Conservation (phyloP, 2,888 invertebrate genomes). For the Hedya salicella region DNA sequence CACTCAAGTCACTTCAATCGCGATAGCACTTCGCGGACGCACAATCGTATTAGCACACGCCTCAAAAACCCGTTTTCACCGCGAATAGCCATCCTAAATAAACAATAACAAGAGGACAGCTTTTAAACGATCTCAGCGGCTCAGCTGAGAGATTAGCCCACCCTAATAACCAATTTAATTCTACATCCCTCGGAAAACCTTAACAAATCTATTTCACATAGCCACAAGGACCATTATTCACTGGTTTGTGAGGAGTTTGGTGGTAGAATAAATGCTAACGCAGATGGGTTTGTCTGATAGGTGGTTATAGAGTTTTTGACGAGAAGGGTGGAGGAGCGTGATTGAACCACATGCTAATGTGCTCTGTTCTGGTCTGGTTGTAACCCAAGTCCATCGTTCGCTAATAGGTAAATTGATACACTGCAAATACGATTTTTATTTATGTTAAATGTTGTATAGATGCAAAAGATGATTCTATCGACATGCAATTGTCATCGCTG, state of each 20-base stretch:
- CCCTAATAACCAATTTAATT: constrained; percentile 66
- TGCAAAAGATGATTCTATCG: too few relatives aligned
- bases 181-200: constrained; percentile 46
- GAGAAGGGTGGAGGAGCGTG: constrained; percentile 66
- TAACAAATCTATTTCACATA: constrained; percentile 39
- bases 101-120: constrained; percentile 82
- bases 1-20: constrained; percentile 26
- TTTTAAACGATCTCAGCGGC: constrained; percentile 82
- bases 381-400: background rate
- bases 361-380: constrained; percentile 55
- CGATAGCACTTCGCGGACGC: constrained; percentile 64
- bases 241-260: constrained; percentile 13
- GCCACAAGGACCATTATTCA: constrained; percentile 50
- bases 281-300: constrained; percentile 73
- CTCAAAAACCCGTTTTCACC: constrained; percentile 79
- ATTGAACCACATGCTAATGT: constrained; percentile 72
- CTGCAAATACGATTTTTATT: too few relatives aligned
- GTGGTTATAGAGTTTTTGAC: constrained; percentile 79
- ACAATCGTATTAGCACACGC: constrained; percentile 82
- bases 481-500: too few relatives aligned
- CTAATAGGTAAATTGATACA: background rate
- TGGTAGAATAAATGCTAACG: constrained; percentile 50
- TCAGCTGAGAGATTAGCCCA: constrained; percentile 83
- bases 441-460: too few relatives aligned
- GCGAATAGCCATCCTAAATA: constrained; percentile 82